Evolutionary conservation across 2,888 invertebrate species (phyloP).

Genomic region (Acanthococcus lagerstroemiae): DNA sequence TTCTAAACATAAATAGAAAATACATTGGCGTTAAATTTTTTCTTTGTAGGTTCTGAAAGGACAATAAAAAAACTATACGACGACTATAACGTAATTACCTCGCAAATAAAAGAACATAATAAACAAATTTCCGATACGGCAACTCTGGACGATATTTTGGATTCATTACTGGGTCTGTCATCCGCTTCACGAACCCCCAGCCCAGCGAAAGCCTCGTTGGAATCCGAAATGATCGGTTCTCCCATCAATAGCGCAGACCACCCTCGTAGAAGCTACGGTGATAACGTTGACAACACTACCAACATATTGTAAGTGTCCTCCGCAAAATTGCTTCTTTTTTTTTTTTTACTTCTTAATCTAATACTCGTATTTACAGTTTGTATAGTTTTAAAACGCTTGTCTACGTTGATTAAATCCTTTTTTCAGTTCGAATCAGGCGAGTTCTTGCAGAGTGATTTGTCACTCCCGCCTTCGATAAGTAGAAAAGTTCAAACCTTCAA

Average conservation of each 20-base stretch:
- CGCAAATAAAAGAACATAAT: conserved; percentile 10
- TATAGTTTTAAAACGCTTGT: no score
- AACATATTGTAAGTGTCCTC: conserved; percentile 68
- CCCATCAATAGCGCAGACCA: conserved; percentile 8
- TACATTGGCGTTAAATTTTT: neutral
- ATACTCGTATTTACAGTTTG: neutral
- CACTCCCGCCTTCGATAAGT: no score
- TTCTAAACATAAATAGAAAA: no score
- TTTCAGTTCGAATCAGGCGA: no score
- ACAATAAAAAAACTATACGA: conserved; percentile 19
- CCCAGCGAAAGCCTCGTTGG: conserved; percentile 32
- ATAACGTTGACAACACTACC: conserved; percentile 48
- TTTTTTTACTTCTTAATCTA: neutral
- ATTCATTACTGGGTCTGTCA: conserved; percentile 72
- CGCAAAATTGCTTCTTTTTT: conserved; percentile 38
- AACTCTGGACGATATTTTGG: conserved; percentile 86
- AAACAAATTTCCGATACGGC: conserved; percentile 55
- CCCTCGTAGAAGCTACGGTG: conserved; percentile 43
- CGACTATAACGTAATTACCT: conserved; percentile 12
- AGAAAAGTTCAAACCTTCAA: no score
- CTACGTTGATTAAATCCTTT: no score
- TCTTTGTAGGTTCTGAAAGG: conserved; percentile 15
- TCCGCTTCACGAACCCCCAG: conserved; percentile 21
- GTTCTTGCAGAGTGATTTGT: no score
- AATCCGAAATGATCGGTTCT: conserved; percentile 15